These are phyloP conservation scores for Pedionomus torquatus DNA, from an alignment of 2,113 vertebrate species.

Conservation along the genomic window DNA sequence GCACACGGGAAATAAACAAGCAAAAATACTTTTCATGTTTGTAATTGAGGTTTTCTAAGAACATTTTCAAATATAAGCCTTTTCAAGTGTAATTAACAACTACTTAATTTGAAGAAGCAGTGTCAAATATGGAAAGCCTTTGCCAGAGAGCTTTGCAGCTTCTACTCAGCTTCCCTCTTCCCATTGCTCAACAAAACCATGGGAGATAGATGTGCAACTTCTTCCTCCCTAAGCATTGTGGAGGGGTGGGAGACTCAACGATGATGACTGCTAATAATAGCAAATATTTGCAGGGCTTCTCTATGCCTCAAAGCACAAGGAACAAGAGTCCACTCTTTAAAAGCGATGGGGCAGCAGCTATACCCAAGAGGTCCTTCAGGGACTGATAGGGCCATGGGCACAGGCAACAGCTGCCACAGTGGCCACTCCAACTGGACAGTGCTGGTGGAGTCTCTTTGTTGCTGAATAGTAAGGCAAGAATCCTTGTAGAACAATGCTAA, in stretches of 20 bases:
- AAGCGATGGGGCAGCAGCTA: neutral
- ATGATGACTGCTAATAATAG: neutral
- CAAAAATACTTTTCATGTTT: neutral
- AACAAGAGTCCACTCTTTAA: neutral
- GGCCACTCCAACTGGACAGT: accelerated
- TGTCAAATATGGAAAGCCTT: neutral
- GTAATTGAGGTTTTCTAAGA: neutral
- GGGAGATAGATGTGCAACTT: accelerated
- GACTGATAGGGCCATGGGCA: accelerated
- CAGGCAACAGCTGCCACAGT: neutral
- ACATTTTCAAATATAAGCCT: neutral
- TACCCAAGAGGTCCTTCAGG: too few relatives aligned
- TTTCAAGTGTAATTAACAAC: neutral
- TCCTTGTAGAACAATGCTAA: accelerated
- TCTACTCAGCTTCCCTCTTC: neutral
- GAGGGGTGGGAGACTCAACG: too few relatives aligned
- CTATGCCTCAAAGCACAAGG: neutral
- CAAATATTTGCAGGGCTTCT: neutral
- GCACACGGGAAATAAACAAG: neutral
- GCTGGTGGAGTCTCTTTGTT: accelerated
- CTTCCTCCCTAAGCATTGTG: neutral
- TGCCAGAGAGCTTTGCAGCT: neutral
- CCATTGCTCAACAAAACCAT: neutral
- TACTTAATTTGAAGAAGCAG: neutral
- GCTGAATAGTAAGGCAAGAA: accelerated